Conservation (phyloP, 2,113 vertebrate species). For the Alces alces region DNA sequence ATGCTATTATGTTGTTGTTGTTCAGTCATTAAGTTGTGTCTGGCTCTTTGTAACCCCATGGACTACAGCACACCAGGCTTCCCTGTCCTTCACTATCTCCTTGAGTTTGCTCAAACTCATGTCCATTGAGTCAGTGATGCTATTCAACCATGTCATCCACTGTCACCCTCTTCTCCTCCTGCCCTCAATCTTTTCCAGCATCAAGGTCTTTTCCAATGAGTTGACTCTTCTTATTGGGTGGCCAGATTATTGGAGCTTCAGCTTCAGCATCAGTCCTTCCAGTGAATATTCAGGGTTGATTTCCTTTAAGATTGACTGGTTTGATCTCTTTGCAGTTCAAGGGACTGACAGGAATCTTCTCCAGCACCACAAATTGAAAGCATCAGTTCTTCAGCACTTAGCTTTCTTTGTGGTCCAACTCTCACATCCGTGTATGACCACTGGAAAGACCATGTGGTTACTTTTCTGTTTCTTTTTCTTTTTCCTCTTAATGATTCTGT, state of each 20-base stretch:
- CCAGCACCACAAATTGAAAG: background rate
- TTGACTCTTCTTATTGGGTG: background rate
- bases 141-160: background rate
- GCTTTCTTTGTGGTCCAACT: background rate
- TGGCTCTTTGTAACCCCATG: background rate
- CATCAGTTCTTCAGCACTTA: background rate
- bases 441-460: background rate
- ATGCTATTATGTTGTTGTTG: background rate
- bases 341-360: background rate
- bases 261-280: background rate
- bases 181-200: background rate
- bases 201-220: background rate
- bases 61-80: background rate
- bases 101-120: background rate
- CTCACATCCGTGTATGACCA: rapidly evolving
- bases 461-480: background rate
- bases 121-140: background rate
- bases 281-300: background rate
- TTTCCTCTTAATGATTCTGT: background rate
- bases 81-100: background rate
- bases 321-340: background rate
- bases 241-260: background rate
- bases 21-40: background rate
- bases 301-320: background rate
- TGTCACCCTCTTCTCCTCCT: background rate